Percentiles rank a stretch among this genome's conserved stretches.
phyloP scores from a whole-genome alignment of 2,113 vertebrate species.

The Turdus rufiventris region DNA sequence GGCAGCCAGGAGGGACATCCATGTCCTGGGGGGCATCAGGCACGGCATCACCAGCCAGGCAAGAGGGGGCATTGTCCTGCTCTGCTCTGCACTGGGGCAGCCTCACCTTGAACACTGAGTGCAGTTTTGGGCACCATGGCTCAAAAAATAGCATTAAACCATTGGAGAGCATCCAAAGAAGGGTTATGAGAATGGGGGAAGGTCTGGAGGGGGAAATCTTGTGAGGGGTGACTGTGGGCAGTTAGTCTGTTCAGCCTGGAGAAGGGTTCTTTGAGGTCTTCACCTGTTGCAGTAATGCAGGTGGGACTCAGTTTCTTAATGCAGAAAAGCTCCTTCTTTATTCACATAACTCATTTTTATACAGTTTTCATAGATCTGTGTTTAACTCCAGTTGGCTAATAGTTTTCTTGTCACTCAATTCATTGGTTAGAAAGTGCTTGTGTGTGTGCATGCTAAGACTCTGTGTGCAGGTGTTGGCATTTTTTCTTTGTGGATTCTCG shows the following conservation, averaged over 20 bases:
- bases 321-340: not conserved
- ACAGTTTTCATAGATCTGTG: not conserved
- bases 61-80: not conserved
- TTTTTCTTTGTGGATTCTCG: not conserved
- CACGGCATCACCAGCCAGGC: accelerated
- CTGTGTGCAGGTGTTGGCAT: not conserved
- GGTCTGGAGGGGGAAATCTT: not conserved
- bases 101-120: not conserved
- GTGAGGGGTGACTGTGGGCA: too few relatives aligned
- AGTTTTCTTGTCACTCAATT: not conserved
- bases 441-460: not conserved
- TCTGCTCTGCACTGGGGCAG: not conserved
- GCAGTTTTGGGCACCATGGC: not conserved
- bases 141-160: not conserved
- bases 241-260: not conserved
- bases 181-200: not conserved
- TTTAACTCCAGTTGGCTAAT: not conserved
- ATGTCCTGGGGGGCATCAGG: not conserved
- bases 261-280: not conserved
- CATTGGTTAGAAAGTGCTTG: not conserved
- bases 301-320: not conserved
- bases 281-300: not conserved
- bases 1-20: not conserved
- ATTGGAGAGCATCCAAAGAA: not conserved
- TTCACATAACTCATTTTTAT: not conserved